Base-by-base conservation (phyloP, 1,140 invertebrate species). In the Zaprionus ghesquierei region DNA sequence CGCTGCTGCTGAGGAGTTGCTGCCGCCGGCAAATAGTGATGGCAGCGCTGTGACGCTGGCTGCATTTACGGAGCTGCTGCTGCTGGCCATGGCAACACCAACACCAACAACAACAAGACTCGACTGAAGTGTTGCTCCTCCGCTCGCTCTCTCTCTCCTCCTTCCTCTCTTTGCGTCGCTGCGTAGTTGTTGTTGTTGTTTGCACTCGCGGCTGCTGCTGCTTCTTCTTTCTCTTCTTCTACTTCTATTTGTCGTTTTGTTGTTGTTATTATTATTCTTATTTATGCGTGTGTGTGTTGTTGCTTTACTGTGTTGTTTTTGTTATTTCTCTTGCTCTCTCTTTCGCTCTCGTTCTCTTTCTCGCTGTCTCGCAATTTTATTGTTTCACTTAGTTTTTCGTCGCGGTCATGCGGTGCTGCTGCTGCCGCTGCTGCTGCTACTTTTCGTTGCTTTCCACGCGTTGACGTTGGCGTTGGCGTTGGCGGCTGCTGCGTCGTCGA, bases 381-480 rank as follows among this genome's bases (percentile, higher is more conserved):
- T 29, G 63, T 38, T 66, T 51, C 61, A 53, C 31, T 72, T 73
- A 12, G n/a, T n/a, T n/a, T 31, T 44, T 65, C 68, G 46, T 68
- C 15, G 61, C 55, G 53, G 74, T 76, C 74, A 76, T 76, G 74
- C 74, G 66, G 51, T 49, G 56, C 46, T n/a, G n/a, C n/a, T n/a
- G n/a, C n/a, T n/a, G n/a, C n/a, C n/a, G n/a, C n/a, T n/a, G n/a
- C n/a, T n/a, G n/a, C n/a, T n/a, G n/a, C n/a, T n/a, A n/a, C n/a
- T 60, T 68, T 68, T 68, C 27, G 51, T 18, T 29, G 64, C 44
- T 60, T 44, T 65, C 35, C 51, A 50, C 55, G 65, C 65, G 55
- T 60, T 69, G 65, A 49, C 68, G 15, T 18, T 41, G 29, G 53
- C 53, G 23, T 60, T 69, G 65, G 59, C 68, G 15, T 18, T 41